These are phyloP conservation scores for Andrena bucephala DNA, from an alignment of 2,888 invertebrate genomes.

Conservation along the genomic window DNA sequence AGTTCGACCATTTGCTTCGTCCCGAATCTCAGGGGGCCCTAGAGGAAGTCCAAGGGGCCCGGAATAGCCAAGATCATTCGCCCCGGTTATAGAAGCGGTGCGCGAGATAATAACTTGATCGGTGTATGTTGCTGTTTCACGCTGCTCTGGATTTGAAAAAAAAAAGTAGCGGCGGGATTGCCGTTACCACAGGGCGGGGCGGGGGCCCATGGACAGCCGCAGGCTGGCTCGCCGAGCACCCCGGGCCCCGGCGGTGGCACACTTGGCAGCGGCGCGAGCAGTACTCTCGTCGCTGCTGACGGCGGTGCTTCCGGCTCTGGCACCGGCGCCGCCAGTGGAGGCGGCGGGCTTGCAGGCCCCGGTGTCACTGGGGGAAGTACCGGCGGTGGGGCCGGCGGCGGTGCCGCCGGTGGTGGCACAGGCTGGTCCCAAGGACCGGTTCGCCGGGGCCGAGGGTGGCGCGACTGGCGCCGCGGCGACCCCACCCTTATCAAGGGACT, in stretches of 20 bases:
- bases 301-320: conserved; percentile 67
- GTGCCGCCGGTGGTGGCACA: conserved; percentile 75
- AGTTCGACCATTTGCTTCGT: too few relatives aligned
- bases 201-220: conserved; percentile 86
- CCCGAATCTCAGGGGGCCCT: too few relatives aligned
- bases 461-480: conserved; percentile 91
- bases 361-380: conserved; percentile 87
- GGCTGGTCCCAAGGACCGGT: conserved; percentile 68
- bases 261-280: conserved; percentile 84
- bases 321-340: conserved; percentile 68
- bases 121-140: conserved; percentile 52
- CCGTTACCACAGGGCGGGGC: conserved; percentile 87
- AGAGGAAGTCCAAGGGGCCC: background rate
- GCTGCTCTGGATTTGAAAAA: conserved; percentile 56
- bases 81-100: background rate
- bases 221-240: conserved; percentile 83
- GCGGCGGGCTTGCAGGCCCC: conserved; percentile 80
- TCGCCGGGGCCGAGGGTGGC: conserved; percentile 88
- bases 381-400: conserved; percentile 82
- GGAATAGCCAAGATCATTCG: background rate
- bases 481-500: conserved; percentile 90
- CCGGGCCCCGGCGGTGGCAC: conserved; percentile 76
- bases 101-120: conserved; percentile 38
- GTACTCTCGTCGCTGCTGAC: conserved; percentile 74
- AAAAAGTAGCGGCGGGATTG: conserved; percentile 83